Evolutionary conservation across 2,888 invertebrate species (phyloP).

Genomic region (Campoplex nolae): DNA sequence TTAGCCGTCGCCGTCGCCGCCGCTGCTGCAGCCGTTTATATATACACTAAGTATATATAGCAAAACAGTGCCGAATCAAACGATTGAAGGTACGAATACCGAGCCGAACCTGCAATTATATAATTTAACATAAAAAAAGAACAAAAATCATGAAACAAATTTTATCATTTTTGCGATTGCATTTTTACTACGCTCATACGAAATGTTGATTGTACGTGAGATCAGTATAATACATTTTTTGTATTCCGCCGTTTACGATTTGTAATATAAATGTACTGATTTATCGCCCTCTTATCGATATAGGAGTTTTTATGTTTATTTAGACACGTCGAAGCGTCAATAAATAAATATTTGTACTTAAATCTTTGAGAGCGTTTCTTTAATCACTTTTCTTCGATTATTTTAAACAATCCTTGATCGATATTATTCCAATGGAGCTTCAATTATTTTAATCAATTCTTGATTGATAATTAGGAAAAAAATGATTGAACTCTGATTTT

Average conservation of each 20-base stretch:
- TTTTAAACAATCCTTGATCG: neutral
- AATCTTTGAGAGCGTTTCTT: constrained; percentile 1
- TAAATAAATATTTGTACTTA: constrained; percentile 74
- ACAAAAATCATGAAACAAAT: constrained; percentile 19
- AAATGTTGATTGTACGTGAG: constrained; percentile 55
- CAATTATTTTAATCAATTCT: neutral
- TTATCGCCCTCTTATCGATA: constrained; percentile 66
- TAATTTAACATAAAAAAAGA: constrained; percentile 18
- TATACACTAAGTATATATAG: constrained; percentile 45
- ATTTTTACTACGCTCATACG: constrained; percentile 58
- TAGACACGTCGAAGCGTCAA: constrained; percentile 69
- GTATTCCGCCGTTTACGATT: constrained; percentile 57
- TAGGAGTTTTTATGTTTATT: constrained; percentile 71
- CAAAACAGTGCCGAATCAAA: constrained; percentile 57
- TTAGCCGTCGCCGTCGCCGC: constrained; percentile 65
- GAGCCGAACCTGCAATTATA: constrained; percentile 65
- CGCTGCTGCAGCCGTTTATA: constrained; percentile 63
- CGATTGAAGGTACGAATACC: constrained; percentile 59
- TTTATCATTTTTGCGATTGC: constrained; percentile 62
- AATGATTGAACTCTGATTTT: neutral
- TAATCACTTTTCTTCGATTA: neutral
- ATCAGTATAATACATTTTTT: constrained; percentile 35
- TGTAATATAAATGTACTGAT: constrained; percentile 67
- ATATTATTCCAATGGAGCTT: too few relatives aligned
- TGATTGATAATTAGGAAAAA: neutral